Base-by-base conservation (phyloP, 2,888 invertebrate genomes). In the Hirtodrosophila histrioides region DNA sequence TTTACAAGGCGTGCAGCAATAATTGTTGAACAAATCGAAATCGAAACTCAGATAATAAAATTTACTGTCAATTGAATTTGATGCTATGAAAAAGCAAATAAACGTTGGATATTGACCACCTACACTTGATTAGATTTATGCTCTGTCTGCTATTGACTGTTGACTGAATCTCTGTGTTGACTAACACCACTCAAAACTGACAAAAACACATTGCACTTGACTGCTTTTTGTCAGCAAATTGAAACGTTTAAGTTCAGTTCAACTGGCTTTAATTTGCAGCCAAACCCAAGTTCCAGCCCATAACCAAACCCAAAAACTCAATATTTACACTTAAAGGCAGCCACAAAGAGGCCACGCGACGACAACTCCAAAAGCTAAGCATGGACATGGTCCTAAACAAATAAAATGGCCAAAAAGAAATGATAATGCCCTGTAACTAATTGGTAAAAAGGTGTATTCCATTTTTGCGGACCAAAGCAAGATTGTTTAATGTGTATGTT, bases 91-190 rank as follows among this genome's bases (percentile, higher is more conserved):
- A 60, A 17, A 72, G 66, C 70, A 81, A 73, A 86, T 84, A 81
- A 86, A 68, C 49, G 60, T 68, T 36, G 31, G 31, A 45, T 36
- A 17, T 39, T 66, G 66, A 51, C 60, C 69, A 53, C 11, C 49
- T 9, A 57, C 73, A 86, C 73, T 81, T 82, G 82, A 83, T 86
- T 84, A 71, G 74, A 83, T 83, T 86, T 84, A 69, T 76, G 60
- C 43, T n/a, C n/a, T n/a, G 56, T 45, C 36, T 43, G 10, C 12
- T 29, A 27, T 40, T 67, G 57, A 58, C 10, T 39, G 11, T 40
- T 67, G 57, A 58, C 10, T 39, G 11, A 48, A 29, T 29, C 31
- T 10, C 44, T 35, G 6, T 50, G 40, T 35, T 69, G 40, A 35
- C 23, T 49, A 53, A 51, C 36, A 58, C 33, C 56, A 50, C 72